These are phyloP conservation scores for Puffinus mauretanicus DNA, from an alignment of 2,113 vertebrate genomes.

Conservation along the genomic window DNA sequence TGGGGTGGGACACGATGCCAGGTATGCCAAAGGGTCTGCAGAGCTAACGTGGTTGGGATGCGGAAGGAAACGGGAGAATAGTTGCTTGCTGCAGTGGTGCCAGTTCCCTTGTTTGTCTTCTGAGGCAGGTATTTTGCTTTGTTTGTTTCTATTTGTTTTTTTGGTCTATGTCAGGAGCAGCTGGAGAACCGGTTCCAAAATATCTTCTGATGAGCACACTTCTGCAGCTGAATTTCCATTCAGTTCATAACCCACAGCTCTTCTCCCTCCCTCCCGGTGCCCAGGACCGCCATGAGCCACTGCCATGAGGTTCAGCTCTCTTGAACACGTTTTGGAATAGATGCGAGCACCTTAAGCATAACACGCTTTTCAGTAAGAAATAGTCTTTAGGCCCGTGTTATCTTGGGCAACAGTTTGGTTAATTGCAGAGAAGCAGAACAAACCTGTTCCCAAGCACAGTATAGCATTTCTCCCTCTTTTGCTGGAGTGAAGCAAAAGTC, in stretches of 20 bases:
- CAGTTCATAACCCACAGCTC: neutral
- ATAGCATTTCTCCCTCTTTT: neutral
- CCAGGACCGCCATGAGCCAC: neutral
- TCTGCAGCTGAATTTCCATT: neutral
- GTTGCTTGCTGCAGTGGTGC: neutral
- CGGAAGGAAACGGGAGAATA: neutral
- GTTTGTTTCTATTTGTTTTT: neutral
- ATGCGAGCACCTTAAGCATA: neutral
- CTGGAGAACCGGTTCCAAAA: neutral
- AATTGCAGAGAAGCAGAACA: neutral
- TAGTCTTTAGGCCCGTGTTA: neutral
- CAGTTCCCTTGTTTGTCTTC: neutral
- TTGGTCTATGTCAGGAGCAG: neutral
- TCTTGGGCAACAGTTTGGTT: neutral
- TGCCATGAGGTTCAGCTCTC: neutral
- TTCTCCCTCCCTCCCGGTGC: rapidly evolving
- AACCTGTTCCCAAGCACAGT: neutral
- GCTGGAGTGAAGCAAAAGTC: neutral
- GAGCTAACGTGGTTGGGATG: rapidly evolving
- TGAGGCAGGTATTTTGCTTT: neutral
- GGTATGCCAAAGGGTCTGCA: neutral
- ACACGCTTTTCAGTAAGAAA: neutral
- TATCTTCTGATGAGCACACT: neutral
- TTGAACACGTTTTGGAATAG: neutral
- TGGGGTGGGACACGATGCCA: neutral